Evolutionary conservation across 1,140 invertebrate species (phyloP), one percentile per base, ranked within the genome.

Genomic region (Xylocopa sonorina): DNA sequence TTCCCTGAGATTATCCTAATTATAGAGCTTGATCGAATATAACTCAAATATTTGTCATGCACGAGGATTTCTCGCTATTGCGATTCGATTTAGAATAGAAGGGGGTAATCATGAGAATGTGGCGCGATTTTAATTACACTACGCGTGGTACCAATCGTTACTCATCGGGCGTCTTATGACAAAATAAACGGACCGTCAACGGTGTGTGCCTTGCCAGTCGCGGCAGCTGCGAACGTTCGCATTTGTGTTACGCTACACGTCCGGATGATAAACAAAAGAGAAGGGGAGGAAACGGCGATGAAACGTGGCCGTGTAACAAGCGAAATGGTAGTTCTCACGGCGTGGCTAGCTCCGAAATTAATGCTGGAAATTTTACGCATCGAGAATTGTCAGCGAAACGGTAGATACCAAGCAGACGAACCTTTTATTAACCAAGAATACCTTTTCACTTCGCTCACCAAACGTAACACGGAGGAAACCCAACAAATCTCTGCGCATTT

Each of bases 181-280:
- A 57, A 76, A 76, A 76, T 76, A 76, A 68, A 76, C 74, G 29
- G 21, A 57, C 50, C 43, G 74, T 76, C 64, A 57, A 68, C 74
- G 43, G 27, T 34, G 74, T 18, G 34, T 51, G 18, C 41, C 58
- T 68, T 68, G 46, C n/a, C 32, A 68, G 6, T 68, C 55, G 53
- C 29, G 21, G n/a, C 74, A 76, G 74, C 74, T 76, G 74, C 51
- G n/a, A 76, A 10, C 64, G 27, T 46, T 76, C 63, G 29, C 74
- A 27, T 38, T 68, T 68, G n/a, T 57, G 63, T 55, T 53, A 27
- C 64, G 41, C 43, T 68, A 48, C 29, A 41, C 29, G 64, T 57
- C 38, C 38, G n/a, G 38, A 27, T n/a, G n/a, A 43, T 34, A 46
- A 68, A 67, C 38, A 55, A 68, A 64, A 41, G 32, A 53, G 51